Evolutionary conservation across 2,797 vertebrate species (phyloP).

Genomic region (Menidia menidia): DNA sequence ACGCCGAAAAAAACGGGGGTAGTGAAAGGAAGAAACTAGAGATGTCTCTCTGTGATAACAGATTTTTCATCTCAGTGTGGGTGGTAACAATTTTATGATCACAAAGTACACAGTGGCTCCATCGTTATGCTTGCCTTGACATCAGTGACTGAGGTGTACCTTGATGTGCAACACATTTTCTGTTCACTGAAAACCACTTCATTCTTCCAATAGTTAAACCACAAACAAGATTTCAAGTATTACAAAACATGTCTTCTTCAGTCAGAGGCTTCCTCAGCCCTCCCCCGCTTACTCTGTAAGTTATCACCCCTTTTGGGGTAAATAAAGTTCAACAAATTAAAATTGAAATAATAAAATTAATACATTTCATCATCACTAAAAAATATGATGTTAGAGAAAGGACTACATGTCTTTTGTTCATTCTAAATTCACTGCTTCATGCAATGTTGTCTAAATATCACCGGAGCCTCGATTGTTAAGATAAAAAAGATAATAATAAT

Average conservation of each 20-base stretch:
- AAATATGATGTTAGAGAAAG: background rate
- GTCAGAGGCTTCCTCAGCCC: background rate
- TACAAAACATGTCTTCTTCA: background rate
- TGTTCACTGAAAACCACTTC: background rate
- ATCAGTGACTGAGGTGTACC: conserved; percentile 12
- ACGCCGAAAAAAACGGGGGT: conserved; percentile 16
- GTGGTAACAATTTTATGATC: conserved; percentile 44
- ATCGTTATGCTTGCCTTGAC: conserved; percentile 36
- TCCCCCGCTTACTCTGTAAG: background rate
- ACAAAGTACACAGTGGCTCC: conserved; percentile 30
- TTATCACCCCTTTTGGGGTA: background rate
- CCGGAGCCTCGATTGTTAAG: background rate
- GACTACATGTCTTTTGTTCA: background rate
- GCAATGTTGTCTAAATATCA: background rate
- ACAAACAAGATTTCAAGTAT: background rate
- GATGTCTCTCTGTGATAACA: conserved; percentile 41
- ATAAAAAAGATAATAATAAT: too few relatives aligned
- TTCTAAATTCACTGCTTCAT: background rate
- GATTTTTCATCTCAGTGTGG: conserved; percentile 20
- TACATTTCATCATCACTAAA: background rate
- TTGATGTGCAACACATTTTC: conserved; percentile 20
- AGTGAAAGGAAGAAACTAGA: conserved; percentile 31
- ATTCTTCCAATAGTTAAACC: background rate
- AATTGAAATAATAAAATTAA: background rate
- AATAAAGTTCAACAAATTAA: background rate